A percentile compares a stretch with the other conserved stretches of the same genome.
Evolutionary conservation across 1,140 invertebrate species (phyloP).

Genomic region (Drosophila prosaltans): DNA sequence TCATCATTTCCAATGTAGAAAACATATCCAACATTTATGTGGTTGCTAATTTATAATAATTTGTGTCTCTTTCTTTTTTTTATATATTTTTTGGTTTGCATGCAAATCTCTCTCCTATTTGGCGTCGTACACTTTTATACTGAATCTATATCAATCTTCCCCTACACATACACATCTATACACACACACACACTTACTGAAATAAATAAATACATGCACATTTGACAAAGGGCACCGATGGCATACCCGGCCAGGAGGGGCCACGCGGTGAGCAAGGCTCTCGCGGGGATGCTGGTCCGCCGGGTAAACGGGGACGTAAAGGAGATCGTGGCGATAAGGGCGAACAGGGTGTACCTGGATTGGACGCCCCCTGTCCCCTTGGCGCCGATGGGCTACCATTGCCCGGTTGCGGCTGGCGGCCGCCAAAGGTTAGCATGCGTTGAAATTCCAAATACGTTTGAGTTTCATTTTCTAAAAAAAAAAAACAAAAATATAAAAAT

Average conservation of each 20-base stretch:
- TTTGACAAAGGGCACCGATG: conserved; percentile 91
- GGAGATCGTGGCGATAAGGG: conserved; percentile 96
- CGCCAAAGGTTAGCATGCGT: conserved; percentile 88
- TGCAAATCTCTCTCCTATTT: conserved; percentile 50
- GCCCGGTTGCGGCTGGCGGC: conserved; percentile 96
- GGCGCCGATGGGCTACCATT: conserved; percentile 96
- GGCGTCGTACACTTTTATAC: conserved; percentile 55
- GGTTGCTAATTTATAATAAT: conserved; percentile 70
- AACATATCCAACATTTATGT: conserved; percentile 49
- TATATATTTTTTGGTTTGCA: conserved; percentile 64
- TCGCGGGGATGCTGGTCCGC: conserved; percentile 92
- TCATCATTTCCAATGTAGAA: conserved; percentile 16
- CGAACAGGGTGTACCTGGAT: conserved; percentile 94
- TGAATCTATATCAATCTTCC: conserved; percentile 29
- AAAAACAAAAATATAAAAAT: too few relatives aligned
- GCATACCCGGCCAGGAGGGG: conserved; percentile 95
- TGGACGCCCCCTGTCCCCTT: conserved; percentile 98
- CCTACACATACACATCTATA: conserved; percentile 1
- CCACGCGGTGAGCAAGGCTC: conserved; percentile 91
- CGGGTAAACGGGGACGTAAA: conserved; percentile 94
- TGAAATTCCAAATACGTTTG: conserved; percentile 31
- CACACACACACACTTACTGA: conserved; percentile 22
- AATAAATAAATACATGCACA: conserved; percentile 19
- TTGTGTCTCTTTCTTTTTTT: conserved; percentile 58
- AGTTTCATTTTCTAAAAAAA: conserved; percentile 32